Evolutionary conservation across 2,888 invertebrate genomes (phyloP).

Genomic region (Bursaphelenchus okinawaensis): DNA sequence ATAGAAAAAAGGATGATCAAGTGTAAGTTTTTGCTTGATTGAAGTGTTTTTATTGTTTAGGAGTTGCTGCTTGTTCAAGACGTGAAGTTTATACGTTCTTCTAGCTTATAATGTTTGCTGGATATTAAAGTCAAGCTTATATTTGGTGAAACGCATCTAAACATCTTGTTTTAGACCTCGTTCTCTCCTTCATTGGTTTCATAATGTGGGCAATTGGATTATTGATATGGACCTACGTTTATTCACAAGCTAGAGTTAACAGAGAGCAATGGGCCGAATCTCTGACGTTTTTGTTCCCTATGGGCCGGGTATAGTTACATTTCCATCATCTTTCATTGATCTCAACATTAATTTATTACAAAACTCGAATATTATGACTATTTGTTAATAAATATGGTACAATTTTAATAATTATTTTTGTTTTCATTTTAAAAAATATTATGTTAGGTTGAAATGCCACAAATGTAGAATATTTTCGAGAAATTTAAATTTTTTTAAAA

Average conservation of each 20-base stretch:
- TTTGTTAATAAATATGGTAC: neutral
- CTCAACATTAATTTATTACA: neutral
- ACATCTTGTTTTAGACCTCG: slow-evolving; percentile 24
- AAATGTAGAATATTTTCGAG: too few species aligned
- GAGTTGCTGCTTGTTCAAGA: neutral
- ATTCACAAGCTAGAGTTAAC: neutral
- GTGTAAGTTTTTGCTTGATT: slow-evolving; percentile 10
- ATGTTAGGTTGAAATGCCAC: too few species aligned
- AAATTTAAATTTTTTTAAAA: too few species aligned
- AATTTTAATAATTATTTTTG: neutral
- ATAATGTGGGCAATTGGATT: slow-evolving; percentile 18
- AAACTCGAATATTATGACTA: too few species aligned
- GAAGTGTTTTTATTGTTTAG: neutral
- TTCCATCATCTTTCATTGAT: neutral
- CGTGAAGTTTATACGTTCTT: neutral
- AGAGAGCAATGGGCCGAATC: slow-evolving; percentile 9
- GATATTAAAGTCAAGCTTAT: neutral
- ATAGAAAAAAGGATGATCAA: slow-evolving; percentile 1
- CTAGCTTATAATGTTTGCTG: neutral
- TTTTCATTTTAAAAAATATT: too few species aligned
- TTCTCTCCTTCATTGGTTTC: slow-evolving; percentile 16
- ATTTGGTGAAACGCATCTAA: too few species aligned
- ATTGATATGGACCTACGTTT: slow-evolving; percentile 22
- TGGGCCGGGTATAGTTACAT: slow-evolving; percentile 8
- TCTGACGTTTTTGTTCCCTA: slow-evolving; percentile 2